These are phyloP conservation scores for Eulithis testata DNA, from an alignment of 2,888 invertebrate genomes.

Conservation along the genomic window DNA sequence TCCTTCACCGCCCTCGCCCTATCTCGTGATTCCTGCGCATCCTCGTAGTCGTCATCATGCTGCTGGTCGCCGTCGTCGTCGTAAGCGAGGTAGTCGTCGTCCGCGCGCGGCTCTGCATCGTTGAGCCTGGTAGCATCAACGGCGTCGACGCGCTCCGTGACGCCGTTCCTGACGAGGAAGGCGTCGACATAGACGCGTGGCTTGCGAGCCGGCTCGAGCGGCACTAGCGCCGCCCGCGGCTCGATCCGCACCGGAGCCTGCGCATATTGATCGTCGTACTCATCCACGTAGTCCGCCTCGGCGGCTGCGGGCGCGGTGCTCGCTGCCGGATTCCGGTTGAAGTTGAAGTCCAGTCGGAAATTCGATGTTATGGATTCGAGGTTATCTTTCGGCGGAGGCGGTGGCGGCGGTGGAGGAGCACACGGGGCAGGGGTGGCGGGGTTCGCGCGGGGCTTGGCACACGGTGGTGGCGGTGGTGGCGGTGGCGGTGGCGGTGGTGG, in stretches of 20 bases:
- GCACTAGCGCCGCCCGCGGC: constrained; percentile 71
- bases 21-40: constrained; percentile 71
- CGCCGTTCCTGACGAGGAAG: constrained; percentile 74
- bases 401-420: constrained; percentile 55
- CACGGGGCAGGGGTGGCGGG: constrained; percentile 69
- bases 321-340: constrained; percentile 63
- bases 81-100: constrained; percentile 65
- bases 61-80: constrained; percentile 57
- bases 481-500: constrained; percentile 57
- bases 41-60: constrained; percentile 73
- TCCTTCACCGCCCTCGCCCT: constrained; percentile 65
- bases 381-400: constrained; percentile 55
- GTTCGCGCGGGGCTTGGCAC: constrained; percentile 68
- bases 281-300: constrained; percentile 17
- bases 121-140: constrained; percentile 63
- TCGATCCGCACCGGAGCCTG: constrained; percentile 50
- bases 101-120: constrained; percentile 50
- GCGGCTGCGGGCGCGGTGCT: constrained; percentile 49
- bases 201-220: constrained; percentile 59
- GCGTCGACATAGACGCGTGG: constrained; percentile 79
- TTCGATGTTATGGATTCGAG: constrained; percentile 72
- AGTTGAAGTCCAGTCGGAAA: constrained; percentile 73
- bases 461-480: constrained; percentile 65
- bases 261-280: constrained; percentile 17
- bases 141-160: constrained; percentile 69